Conservation (phyloP, 1,140 invertebrate genomes). For the Lerema accius region DNA sequence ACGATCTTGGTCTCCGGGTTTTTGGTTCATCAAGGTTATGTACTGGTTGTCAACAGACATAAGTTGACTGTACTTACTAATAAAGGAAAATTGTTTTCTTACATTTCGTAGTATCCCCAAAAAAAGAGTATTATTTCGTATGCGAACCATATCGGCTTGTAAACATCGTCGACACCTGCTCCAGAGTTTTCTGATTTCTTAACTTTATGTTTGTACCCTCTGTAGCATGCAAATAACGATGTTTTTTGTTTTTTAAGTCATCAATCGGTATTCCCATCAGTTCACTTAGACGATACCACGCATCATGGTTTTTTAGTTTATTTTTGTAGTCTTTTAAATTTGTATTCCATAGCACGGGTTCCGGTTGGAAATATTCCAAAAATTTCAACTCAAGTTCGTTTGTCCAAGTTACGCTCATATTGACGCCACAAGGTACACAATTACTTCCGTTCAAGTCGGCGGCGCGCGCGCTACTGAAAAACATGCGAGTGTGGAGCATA, state of each 20-base stretch:
- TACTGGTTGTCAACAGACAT: no score
- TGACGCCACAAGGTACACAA: constrained; percentile 29
- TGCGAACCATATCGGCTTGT: constrained; percentile 54
- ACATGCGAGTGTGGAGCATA: constrained; percentile 24
- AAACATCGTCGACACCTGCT: constrained; percentile 44
- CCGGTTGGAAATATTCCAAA: constrained; percentile 16
- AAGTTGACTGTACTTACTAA: no score
- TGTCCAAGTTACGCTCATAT: constrained; percentile 21
- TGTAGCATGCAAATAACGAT: no score
- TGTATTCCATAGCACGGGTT: constrained; percentile 14
- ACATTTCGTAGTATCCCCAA: background rate
- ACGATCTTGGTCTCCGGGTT: no score
- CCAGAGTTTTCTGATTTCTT: constrained; percentile 4
- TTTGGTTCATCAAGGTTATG: no score
- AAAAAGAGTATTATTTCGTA: constrained; percentile 47
- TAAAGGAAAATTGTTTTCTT: no score
- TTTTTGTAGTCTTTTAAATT: constrained; percentile 29
- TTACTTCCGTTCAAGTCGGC: constrained; percentile 29
- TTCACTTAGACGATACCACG: constrained; percentile 21
- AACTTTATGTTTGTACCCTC: no score
- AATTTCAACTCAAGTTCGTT: constrained; percentile 32
- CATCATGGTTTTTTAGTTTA: constrained; percentile 28
- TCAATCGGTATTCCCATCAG: constrained; percentile 17
- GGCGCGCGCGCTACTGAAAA: background rate
- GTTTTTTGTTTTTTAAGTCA: no score